A percentile compares a stretch with the other conserved stretches of the same genome.
Evolutionary conservation across 2,888 invertebrate species (phyloP).

Genomic region (Sthenelais limicola): DNA sequence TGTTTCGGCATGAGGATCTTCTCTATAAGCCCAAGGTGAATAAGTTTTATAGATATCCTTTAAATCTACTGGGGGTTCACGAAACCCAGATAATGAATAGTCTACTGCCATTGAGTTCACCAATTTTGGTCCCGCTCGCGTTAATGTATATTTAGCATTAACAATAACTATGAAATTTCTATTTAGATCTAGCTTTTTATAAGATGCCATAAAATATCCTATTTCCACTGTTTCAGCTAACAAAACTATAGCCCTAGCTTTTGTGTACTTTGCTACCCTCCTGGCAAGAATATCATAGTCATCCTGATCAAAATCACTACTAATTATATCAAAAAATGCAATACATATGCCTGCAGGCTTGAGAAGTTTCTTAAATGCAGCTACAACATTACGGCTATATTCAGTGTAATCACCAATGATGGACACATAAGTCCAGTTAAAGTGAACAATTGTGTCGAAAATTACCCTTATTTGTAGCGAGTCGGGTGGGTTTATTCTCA

Average conservation of each 20-base stretch:
- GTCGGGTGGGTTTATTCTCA: conserved; percentile 61
- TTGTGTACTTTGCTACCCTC: background rate
- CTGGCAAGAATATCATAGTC: conserved; percentile 12
- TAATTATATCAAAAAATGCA: background rate
- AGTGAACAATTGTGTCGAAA: conserved; percentile 53
- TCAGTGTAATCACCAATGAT: conserved; percentile 81
- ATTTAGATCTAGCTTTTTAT: no score
- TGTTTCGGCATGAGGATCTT: background rate
- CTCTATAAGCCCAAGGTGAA: background rate
- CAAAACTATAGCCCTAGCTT: background rate
- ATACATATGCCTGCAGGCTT: conserved; percentile 19
- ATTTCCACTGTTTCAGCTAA: background rate
- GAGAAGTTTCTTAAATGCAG: conserved; percentile 34
- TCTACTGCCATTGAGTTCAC: no score
- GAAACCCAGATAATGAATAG: no score
- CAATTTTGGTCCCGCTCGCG: no score
- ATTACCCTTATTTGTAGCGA: conserved; percentile 56
- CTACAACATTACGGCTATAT: conserved; percentile 57
- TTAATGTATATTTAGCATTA: no score
- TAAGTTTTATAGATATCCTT: background rate
- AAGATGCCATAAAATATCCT: no score
- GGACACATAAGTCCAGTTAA: conserved; percentile 84
- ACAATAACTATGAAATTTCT: no score
- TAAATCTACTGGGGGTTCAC: background rate
- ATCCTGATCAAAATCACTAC: background rate